A percentile compares a stretch with the other conserved stretches of the same genome.
Conservation (phyloP, 2,113 vertebrate genomes). For the Rissa tridactyla region DNA sequence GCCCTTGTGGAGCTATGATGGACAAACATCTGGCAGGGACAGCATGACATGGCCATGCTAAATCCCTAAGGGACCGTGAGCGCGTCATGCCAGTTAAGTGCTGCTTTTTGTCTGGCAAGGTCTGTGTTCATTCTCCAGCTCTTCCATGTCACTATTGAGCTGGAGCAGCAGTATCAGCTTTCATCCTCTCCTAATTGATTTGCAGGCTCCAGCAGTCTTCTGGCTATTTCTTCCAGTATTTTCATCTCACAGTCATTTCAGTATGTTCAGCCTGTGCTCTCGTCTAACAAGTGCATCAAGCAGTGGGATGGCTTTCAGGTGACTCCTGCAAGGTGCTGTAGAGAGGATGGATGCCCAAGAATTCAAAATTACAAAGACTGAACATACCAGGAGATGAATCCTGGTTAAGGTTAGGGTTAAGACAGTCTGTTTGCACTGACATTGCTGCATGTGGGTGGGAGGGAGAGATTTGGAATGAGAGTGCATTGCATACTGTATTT, state of each 20-base stretch:
- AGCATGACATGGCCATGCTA: background rate
- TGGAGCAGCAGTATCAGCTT: background rate
- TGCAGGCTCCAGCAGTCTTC: background rate
- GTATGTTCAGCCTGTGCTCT: background rate
- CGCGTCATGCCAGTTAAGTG: background rate
- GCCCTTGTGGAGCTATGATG: background rate
- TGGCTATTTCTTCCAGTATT: background rate
- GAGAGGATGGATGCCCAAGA: background rate
- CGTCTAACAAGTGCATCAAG: background rate
- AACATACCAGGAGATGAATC: background rate
- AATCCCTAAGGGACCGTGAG: background rate
- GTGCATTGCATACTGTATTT: accelerated
- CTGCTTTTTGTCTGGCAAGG: background rate
- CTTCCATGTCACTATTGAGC: background rate
- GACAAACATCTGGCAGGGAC: background rate
- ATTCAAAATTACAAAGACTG: background rate
- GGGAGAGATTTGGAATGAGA: background rate
- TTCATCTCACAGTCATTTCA: background rate
- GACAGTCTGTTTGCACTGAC: background rate
- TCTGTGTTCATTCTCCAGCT: background rate
- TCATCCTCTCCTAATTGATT: background rate
- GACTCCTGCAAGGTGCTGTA: background rate
- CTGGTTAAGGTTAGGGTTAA: background rate
- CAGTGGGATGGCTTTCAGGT: background rate
- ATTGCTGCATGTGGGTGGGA: background rate